phyloP scores from a whole-genome alignment of 2,113 vertebrate species.

The Corapipo altera region DNA sequence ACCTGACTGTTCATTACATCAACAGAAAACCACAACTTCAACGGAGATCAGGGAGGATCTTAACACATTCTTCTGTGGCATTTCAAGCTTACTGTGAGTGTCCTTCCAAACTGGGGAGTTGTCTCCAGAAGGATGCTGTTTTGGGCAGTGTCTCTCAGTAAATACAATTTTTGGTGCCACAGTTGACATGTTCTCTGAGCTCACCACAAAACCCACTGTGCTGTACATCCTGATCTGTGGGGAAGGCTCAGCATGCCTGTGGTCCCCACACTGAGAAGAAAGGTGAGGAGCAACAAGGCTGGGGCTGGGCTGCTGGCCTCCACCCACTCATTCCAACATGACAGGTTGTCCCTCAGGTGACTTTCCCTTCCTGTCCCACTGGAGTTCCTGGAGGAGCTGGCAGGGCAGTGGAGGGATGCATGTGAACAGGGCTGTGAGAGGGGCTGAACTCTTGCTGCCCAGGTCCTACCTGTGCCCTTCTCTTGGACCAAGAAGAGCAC shows the following conservation, averaged over 20 bases:
- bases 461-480: neutral
- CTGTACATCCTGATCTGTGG: neutral
- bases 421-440: neutral
- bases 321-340: neutral
- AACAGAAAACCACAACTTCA: neutral
- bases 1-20: neutral
- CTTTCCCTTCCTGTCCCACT: neutral
- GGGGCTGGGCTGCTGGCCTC: neutral
- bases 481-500: neutral
- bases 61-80: neutral
- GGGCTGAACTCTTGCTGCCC: neutral
- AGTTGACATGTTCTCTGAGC: neutral
- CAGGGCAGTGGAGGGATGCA: neutral
- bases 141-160: neutral
- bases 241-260: rapidly evolving
- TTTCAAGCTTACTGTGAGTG: neutral
- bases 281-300: neutral
- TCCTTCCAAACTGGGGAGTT: neutral
- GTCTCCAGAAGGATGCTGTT: neutral
- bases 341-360: neutral
- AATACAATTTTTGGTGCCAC: neutral
- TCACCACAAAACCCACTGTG: neutral
- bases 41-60: neutral
- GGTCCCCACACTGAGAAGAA: rapidly evolving
- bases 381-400: neutral